phyloP scores from a whole-genome alignment of 2,113 vertebrate genomes.

The Hassar affinis region DNA sequence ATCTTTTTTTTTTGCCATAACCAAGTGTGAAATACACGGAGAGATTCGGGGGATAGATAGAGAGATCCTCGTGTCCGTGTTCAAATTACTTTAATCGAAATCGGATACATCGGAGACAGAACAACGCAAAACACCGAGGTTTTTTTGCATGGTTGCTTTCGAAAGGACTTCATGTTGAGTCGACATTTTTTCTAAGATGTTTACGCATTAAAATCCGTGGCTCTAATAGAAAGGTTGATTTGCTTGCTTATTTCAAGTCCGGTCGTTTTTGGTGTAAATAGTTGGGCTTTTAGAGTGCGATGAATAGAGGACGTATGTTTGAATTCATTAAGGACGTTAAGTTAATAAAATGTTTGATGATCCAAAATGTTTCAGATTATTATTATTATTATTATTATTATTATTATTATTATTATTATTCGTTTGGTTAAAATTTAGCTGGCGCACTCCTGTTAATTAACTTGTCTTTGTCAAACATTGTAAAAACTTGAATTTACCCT shows the following conservation, averaged over 20 bases:
- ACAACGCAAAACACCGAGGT: constrained; percentile 63
- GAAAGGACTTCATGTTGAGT: constrained; percentile 80
- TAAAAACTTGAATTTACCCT: background rate
- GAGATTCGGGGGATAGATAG: constrained; percentile 50
- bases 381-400: too few species aligned
- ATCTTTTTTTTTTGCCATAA: constrained; percentile 57
- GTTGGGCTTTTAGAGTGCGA: constrained; percentile 81
- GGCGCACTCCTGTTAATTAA: background rate
- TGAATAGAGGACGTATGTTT: constrained; percentile 80
- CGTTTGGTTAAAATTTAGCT: background rate
- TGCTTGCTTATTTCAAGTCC: constrained; percentile 82
- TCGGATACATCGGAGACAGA: constrained; percentile 64
- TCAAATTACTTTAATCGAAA: constrained; percentile 59
- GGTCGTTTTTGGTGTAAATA: constrained; percentile 78
- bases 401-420: too few species aligned
- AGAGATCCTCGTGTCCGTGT: constrained; percentile 52
- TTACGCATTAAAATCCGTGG: constrained; percentile 93
- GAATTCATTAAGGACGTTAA: constrained; percentile 76
- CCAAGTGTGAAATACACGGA: constrained; percentile 59
- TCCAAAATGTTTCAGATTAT: constrained; percentile 54
- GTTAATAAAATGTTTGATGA: constrained; percentile 82
- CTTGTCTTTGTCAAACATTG: background rate
- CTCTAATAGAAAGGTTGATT: constrained; percentile 82
- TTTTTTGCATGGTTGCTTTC: constrained; percentile 61
- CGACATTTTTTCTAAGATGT: constrained; percentile 89